phyloP scores from a whole-genome alignment of 2,797 vertebrate genomes.

The Leptodactylus fallax region DNA sequence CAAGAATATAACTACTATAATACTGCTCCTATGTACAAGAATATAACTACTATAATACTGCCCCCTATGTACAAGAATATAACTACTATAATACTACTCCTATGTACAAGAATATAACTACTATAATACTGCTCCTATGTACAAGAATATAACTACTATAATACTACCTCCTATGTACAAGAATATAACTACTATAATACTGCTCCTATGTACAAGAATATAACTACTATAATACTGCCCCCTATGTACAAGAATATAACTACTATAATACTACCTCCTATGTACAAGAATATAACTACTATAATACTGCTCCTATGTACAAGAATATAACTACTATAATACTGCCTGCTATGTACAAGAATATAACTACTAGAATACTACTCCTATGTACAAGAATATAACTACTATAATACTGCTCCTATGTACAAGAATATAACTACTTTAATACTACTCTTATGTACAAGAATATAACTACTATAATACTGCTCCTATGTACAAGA shows the following conservation, averaged over 20 bases:
- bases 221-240: slow-evolving; percentile 9
- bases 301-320: neutral
- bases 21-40: too few relatives aligned
- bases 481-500: neutral
- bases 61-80: too few relatives aligned
- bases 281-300: neutral
- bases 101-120: neutral
- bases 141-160: slow-evolving; percentile 17
- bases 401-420: neutral
- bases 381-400: neutral
- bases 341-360: neutral
- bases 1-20: too few relatives aligned
- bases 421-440: neutral
- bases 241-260: too few relatives aligned
- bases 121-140: slow-evolving; percentile 1
- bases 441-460: neutral
- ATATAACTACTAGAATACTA: slow-evolving; percentile 5
- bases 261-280: neutral
- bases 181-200: slow-evolving; percentile 13
- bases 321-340: neutral
- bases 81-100: neutral
- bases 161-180: neutral
- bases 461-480: neutral
- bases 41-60: too few relatives aligned
- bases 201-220: neutral